A percentile compares a stretch with the other conserved stretches of the same genome.
These are phyloP conservation scores for Callosobruchus maculatus DNA, from an alignment of 2,888 invertebrate species.

Conservation along the genomic window DNA sequence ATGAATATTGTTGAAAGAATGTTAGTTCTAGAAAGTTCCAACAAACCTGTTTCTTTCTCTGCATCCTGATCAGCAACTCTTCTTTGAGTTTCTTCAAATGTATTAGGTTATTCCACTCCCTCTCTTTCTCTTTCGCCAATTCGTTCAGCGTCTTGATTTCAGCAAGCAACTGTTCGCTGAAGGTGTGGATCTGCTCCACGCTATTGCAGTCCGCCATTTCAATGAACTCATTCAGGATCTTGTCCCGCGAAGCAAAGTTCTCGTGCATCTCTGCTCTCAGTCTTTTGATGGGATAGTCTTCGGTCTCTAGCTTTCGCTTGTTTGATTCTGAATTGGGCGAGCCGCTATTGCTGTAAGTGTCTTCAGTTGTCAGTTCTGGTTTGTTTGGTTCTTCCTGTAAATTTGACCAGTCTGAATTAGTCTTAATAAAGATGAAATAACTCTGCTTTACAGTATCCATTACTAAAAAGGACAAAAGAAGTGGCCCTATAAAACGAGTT, in stretches of 20 bases:
- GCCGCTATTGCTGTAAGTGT: conserved; percentile 24
- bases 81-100: conserved; percentile 82
- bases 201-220: conserved; percentile 60
- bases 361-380: conserved; percentile 22
- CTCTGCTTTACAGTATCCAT: conserved; percentile 17
- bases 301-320: conserved; percentile 28
- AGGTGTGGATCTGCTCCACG: conserved; percentile 59
- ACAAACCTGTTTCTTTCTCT: conserved; percentile 60
- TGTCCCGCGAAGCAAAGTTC: conserved; percentile 52
- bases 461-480: too few species aligned
- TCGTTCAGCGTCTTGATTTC: conserved; percentile 71
- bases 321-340: conserved; percentile 19
- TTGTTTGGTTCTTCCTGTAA: conserved; percentile 10
- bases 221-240: conserved; percentile 61
- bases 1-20: too few species aligned
- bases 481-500: too few species aligned
- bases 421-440: too few species aligned
- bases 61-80: conserved; percentile 69
- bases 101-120: conserved; percentile 81
- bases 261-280: conserved; percentile 41
- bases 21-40: too few species aligned
- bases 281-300: conserved; percentile 38
- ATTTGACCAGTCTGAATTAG: too few species aligned
- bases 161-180: conserved; percentile 61
- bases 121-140: conserved; percentile 75